Evolutionary conservation across 2,888 invertebrate genomes (phyloP), one percentile per base, ranked within the genome.

Genomic region (Diarsia rubi): DNA sequence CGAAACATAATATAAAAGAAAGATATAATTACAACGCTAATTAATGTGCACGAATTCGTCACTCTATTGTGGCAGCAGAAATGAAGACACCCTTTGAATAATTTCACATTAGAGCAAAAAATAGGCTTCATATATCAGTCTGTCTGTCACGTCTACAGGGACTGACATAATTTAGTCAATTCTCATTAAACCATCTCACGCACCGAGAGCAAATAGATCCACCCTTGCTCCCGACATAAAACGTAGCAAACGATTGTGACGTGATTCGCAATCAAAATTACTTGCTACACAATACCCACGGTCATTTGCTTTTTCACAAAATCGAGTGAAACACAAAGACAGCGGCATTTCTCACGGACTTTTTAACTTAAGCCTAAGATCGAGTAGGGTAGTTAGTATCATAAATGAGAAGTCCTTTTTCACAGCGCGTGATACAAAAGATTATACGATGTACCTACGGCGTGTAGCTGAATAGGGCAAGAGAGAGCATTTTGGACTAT

Each of bases 231-330:
- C 78, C 82, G 87, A 88, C 88, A 89, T 89, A 91, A 91, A 91
- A 90, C 87, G 84, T 82, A 85, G 81, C 82, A 87, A 90, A 90
- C 87, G 88, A 81, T 87, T 82, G 84, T 83, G 80, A 91, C 92
- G 92, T 91, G 92, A 89, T 88, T 78, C 79, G 90, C 80, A 88
- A 88, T 80, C 77, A 85, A 88, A 90, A 88, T 82, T 76, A 86
- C 86, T 83, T 81, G 70, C 70, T 79, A 69, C 72, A 81, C 82
- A 81, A 82, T 78, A 79, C 69, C 49, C 65, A 52, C 66, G 44
- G 65, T 68, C 54, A 59, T 74, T 74, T 73, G 52, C 72, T 71
- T 69, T 70, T 66, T 73, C 72, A 52, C 62, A 68, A 37, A 63
- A 83, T 79, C 44, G 69, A 82, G 65, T 67, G 47, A 68, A 73